These are phyloP conservation scores for Gallinago jamesoni DNA, from an alignment of 2,113 vertebrate species.

Conservation along the genomic window DNA sequence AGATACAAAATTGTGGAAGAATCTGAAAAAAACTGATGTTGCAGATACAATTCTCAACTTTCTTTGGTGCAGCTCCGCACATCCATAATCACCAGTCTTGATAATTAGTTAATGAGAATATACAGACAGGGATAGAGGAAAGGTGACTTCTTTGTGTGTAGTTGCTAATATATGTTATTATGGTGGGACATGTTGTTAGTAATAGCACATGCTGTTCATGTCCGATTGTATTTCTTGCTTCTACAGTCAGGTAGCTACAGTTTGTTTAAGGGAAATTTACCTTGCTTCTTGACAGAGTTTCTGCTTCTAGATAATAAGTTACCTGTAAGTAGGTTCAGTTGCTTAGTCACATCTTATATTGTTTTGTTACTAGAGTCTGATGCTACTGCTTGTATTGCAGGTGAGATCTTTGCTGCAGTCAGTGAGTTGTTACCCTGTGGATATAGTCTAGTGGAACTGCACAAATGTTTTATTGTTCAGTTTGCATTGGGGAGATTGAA, in stretches of 20 bases:
- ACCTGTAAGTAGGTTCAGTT: not conserved
- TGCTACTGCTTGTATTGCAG: not conserved
- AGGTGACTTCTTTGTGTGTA: not conserved
- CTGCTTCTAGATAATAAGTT: not conserved
- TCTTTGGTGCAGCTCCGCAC: not conserved
- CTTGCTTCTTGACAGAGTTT: not conserved
- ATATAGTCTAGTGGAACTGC: not conserved
- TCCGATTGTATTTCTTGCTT: not conserved
- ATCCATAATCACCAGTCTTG: not conserved
- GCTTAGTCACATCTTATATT: rapidly evolving
- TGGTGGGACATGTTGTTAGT: not conserved
- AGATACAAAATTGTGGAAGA: not conserved
- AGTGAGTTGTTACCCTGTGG: not conserved
- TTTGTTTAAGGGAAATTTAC: not conserved
- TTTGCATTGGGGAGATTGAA: not conserved
- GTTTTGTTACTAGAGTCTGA: not conserved
- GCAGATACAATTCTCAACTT: not conserved
- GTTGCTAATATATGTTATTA: rapidly evolving
- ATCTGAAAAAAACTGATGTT: not conserved
- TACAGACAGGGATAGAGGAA: not conserved
- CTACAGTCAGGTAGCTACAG: not conserved
- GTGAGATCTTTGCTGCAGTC: not conserved
- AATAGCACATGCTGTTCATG: rapidly evolving
- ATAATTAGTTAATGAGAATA: not conserved
- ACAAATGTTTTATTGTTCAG: not conserved